phyloP scores from a whole-genome alignment of 1,140 invertebrate species.

The Aphaenogaster rudis region DNA sequence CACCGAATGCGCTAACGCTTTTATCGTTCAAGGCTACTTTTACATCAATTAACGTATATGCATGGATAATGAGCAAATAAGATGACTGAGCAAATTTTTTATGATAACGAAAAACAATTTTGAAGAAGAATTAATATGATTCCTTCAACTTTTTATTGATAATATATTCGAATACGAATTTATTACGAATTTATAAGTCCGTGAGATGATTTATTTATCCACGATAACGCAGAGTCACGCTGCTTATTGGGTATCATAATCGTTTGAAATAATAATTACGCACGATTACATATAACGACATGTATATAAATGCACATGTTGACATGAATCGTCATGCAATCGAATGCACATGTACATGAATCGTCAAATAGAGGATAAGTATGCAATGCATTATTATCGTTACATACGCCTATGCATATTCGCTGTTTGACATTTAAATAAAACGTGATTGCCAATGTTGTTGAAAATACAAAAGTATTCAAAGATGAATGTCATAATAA shows the following conservation, averaged over 20 bases:
- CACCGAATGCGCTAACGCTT: background rate
- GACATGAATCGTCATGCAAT: no score
- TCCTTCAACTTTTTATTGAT: background rate
- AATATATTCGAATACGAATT: background rate
- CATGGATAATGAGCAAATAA: background rate
- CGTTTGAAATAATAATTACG: background rate
- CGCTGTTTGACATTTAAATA: constrained; percentile 15
- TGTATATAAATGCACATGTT: background rate
- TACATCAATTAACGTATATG: background rate
- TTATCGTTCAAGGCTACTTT: background rate
- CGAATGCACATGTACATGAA: background rate
- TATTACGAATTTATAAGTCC: background rate
- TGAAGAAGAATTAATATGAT: background rate
- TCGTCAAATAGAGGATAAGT: background rate
- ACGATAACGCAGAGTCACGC: background rate
- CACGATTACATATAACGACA: background rate
- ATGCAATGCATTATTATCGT: background rate
- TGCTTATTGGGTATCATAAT: background rate
- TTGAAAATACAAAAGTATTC: background rate
- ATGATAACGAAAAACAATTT: background rate
- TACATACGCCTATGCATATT: background rate
- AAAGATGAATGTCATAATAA: background rate
- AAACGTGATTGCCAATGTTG: background rate
- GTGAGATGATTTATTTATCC: background rate
- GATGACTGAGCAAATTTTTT: background rate